A percentile compares a stretch with the other conserved stretches of the same genome.
phyloP scores from a whole-genome alignment of 2,888 invertebrate species.

The Argynnis bischoffii region DNA sequence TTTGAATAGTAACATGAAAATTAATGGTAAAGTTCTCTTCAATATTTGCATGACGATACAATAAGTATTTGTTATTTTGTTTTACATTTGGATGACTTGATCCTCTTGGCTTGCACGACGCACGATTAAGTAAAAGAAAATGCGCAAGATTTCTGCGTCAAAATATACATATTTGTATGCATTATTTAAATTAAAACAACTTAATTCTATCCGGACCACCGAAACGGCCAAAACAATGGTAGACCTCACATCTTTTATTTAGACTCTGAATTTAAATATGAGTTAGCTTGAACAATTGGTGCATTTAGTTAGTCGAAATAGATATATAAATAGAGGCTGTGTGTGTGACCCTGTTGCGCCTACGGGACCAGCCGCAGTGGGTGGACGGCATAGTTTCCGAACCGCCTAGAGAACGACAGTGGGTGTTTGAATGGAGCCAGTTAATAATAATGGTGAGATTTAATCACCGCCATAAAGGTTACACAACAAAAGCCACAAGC shows the following conservation, averaged over 20 bases:
- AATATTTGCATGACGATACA: conserved; percentile 61
- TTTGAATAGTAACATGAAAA: conserved; percentile 81
- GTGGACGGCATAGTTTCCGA: conserved; percentile 81
- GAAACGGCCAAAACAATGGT: conserved; percentile 75
- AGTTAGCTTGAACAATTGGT: conserved; percentile 74
- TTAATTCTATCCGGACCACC: conserved; percentile 71
- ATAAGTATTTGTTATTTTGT: conserved; percentile 59
- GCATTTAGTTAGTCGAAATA: conserved; percentile 71
- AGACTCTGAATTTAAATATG: conserved; percentile 77
- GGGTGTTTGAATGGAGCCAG: conserved; percentile 82
- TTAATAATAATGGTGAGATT: conserved; percentile 82
- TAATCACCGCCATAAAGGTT: conserved; percentile 80
- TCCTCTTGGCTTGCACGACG: conserved; percentile 79
- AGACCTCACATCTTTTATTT: conserved; percentile 71
- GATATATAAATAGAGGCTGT: conserved; percentile 72
- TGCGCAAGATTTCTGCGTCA: conserved; percentile 24
- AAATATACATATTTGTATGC: conserved; percentile 44
- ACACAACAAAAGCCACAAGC: conserved; percentile 74
- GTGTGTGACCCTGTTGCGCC: conserved; percentile 81
- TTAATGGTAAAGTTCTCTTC: conserved; percentile 73
- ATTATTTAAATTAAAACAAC: conserved; percentile 66
- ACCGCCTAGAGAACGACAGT: conserved; percentile 76
- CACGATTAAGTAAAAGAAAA: conserved; percentile 48
- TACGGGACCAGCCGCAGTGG: conserved; percentile 79
- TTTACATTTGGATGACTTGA: conserved; percentile 64